Evolutionary conservation across 2,113 vertebrate genomes (phyloP).

Genomic region (Chauna torquata): DNA sequence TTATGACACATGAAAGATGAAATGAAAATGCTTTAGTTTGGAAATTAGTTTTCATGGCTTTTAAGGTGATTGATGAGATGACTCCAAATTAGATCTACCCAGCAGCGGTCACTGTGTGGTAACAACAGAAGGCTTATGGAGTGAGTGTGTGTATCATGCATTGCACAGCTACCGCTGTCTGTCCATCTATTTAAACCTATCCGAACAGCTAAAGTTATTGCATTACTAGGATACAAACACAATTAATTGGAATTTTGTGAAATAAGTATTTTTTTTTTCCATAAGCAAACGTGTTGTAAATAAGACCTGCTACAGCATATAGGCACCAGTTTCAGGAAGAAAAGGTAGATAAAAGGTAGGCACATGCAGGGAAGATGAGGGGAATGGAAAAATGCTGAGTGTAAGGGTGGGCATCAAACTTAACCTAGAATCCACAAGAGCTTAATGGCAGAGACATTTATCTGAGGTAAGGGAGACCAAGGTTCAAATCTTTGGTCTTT

Average conservation of each 20-base stretch:
- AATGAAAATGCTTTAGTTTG: conserved; percentile 54
- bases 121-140: not conserved
- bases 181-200: not conserved
- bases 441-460: not conserved
- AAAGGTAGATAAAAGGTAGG: not conserved
- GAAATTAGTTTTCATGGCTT: conserved; percentile 49
- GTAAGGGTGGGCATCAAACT: not conserved
- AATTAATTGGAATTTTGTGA: not conserved
- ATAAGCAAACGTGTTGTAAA: not conserved
- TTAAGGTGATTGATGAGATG: conserved; percentile 56
- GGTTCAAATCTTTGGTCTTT: conserved; percentile 36
- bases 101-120: not conserved
- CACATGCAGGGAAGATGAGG: not conserved
- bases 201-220: not conserved
- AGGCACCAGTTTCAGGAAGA: not conserved
- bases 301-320: not conserved
- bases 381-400: not conserved
- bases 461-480: not conserved
- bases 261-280: fast-evolving
- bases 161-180: not conserved
- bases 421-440: not conserved
- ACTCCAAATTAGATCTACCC: conserved; percentile 1
- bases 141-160: not conserved
- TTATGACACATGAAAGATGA: conserved; percentile 44
- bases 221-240: not conserved